Evolutionary conservation across 2,113 vertebrate species (phyloP).

Genomic region (Trematomus loennbergii): DNA sequence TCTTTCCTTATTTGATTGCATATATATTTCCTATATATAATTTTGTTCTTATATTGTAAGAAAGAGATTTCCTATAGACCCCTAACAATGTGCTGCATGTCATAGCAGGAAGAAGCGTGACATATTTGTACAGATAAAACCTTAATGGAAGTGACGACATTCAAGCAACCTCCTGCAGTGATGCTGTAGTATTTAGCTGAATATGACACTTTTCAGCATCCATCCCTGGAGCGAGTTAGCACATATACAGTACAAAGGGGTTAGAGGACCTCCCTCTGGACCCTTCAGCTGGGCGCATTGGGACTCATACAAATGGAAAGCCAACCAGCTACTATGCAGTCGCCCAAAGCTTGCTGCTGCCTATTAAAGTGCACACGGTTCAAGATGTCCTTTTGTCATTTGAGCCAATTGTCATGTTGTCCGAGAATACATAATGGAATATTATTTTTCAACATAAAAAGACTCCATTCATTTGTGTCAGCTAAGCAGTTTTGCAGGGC

Average conservation of each 20-base stretch:
- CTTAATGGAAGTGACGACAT: slow-evolving; percentile 30
- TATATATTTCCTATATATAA: neutral
- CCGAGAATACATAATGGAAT: neutral
- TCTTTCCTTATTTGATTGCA: neutral
- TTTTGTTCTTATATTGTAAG: neutral
- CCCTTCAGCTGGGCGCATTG: neutral
- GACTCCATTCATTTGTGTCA: slow-evolving; percentile 32
- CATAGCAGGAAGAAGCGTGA: neutral
- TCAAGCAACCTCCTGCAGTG: slow-evolving; percentile 32
- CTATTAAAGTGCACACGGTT: slow-evolving; percentile 4
- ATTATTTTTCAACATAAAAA: slow-evolving; percentile 25
- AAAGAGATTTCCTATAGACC: too few relatives aligned
- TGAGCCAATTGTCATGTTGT: neutral
- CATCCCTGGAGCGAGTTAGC: slow-evolving; percentile 2
- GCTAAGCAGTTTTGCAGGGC: slow-evolving; percentile 25
- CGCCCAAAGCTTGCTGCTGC: slow-evolving; percentile 1
- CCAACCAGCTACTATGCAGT: slow-evolving; percentile 20
- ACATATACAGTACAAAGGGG: slow-evolving; percentile 27
- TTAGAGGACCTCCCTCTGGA: slow-evolving; percentile 25
- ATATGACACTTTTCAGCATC: slow-evolving; percentile 22
- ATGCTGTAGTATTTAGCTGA: slow-evolving; percentile 23
- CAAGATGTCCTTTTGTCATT: slow-evolving; percentile 5
- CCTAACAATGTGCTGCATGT: too few relatives aligned
- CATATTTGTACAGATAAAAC: neutral
- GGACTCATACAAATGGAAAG: slow-evolving; percentile 11